These are phyloP conservation scores for Druceiella hillmani DNA, from an alignment of 2,888 invertebrate genomes.

Conservation along the genomic window DNA sequence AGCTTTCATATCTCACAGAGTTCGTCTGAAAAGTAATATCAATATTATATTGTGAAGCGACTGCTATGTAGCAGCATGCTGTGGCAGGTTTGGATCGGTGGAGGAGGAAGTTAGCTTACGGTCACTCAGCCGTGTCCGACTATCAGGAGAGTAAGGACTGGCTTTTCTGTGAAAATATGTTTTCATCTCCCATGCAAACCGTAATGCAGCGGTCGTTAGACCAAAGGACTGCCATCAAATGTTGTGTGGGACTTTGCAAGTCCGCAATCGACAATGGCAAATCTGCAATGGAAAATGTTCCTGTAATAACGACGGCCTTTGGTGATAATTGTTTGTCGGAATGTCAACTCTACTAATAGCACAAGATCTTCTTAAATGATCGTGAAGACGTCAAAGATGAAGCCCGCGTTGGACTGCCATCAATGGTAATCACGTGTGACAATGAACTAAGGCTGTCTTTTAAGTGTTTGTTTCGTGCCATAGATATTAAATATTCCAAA, in stretches of 20 bases:
- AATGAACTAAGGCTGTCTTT: slow-evolving; percentile 9
- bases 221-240: slow-evolving; percentile 13
- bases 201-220: slow-evolving; percentile 5
- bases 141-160: background rate
- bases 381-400: background rate
- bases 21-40: background rate
- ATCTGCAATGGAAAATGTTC: slow-evolving; percentile 11
- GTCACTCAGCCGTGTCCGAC: background rate
- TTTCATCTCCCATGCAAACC: background rate
- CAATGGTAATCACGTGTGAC: slow-evolving; percentile 10
- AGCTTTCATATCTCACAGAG: no score
- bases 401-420: background rate
- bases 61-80: background rate
- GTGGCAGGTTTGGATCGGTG: no score
- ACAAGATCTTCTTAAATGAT: slow-evolving; percentile 1
- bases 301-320: slow-evolving; percentile 14
- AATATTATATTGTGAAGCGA: background rate
- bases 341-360: slow-evolving; percentile 14
- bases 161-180: background rate
- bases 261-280: no score
- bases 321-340: slow-evolving; percentile 14
- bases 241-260: slow-evolving; percentile 15
- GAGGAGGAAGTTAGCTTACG: slow-evolving; percentile 1
- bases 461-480: slow-evolving; percentile 4
- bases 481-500: slow-evolving; percentile 2